Evolutionary conservation across 2,797 vertebrate genomes (phyloP).

Genomic region (Onychomys arenicola): DNA sequence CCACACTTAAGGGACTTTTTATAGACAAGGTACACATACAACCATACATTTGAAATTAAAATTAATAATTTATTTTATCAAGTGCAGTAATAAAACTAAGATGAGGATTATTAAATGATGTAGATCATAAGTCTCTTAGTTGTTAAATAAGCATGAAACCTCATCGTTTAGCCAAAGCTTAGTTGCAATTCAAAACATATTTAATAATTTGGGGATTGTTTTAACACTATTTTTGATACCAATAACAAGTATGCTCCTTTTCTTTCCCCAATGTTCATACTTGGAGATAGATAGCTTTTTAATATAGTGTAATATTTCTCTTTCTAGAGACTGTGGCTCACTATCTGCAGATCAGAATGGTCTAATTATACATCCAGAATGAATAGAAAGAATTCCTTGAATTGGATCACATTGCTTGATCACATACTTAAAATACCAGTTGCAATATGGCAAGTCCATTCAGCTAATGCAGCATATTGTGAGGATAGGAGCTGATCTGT

Average conservation of each 20-base stretch:
- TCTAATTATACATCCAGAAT: not conserved
- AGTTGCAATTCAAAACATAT: not conserved
- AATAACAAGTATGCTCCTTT: not conserved
- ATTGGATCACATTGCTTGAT: not conserved
- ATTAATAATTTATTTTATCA: not conserved
- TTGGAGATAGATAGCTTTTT: not conserved
- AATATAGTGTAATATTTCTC: not conserved
- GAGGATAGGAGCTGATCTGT: not conserved
- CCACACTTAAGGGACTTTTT: slow-evolving; percentile 14
- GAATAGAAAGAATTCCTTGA: not conserved
- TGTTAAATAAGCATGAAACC: slow-evolving; percentile 1
- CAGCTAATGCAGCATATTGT: not conserved
- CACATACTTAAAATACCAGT: not conserved
- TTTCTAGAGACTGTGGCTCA: not conserved
- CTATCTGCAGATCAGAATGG: not conserved
- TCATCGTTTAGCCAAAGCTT: not conserved
- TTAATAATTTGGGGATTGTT: not conserved
- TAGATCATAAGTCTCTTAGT: not conserved
- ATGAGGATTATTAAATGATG: not conserved
- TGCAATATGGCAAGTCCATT: not conserved
- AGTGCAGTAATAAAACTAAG: not conserved
- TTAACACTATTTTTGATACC: slow-evolving; percentile 8
- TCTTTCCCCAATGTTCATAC: not conserved
- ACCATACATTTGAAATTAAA: not conserved
- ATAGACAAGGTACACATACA: not conserved